These are phyloP conservation scores for Argyresthia albistria DNA, from an alignment of 2,888 invertebrate genomes.

Conservation along the genomic window DNA sequence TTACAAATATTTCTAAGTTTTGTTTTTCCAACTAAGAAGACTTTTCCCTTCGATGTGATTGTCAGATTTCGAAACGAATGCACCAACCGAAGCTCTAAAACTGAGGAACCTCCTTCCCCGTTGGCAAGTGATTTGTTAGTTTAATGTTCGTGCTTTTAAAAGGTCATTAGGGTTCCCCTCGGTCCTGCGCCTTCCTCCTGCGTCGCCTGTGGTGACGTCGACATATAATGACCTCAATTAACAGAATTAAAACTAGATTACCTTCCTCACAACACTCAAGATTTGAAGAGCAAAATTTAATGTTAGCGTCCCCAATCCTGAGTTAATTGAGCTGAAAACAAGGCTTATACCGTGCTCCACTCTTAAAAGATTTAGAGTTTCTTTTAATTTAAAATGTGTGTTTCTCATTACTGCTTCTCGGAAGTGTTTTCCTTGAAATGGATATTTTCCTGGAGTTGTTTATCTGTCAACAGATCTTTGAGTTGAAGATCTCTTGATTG, in stretches of 20 bases:
- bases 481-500: too few species aligned
- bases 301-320: neutral
- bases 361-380: too few species aligned
- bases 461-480: too few species aligned
- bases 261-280: conserved; percentile 10
- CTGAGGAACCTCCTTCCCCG: neutral
- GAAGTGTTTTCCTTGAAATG: too few species aligned
- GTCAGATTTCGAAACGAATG: neutral
- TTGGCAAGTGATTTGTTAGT: neutral
- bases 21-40: neutral
- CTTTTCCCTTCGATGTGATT: neutral
- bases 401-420: too few species aligned
- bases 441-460: too few species aligned
- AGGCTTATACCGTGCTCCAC: too few species aligned
- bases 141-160: neutral
- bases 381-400: too few species aligned
- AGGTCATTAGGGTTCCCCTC: neutral
- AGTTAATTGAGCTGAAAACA: too few species aligned
- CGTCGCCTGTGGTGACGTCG: conserved; percentile 21
- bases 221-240: conserved; percentile 29
- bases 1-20: neutral
- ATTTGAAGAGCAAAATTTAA: neutral
- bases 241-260: conserved; percentile 26
- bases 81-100: neutral
- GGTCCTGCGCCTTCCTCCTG: neutral